Evolutionary conservation across 2,113 vertebrate genomes (phyloP), one percentile per base, ranked within the genome.

Genomic region (Suricata suricatta): DNA sequence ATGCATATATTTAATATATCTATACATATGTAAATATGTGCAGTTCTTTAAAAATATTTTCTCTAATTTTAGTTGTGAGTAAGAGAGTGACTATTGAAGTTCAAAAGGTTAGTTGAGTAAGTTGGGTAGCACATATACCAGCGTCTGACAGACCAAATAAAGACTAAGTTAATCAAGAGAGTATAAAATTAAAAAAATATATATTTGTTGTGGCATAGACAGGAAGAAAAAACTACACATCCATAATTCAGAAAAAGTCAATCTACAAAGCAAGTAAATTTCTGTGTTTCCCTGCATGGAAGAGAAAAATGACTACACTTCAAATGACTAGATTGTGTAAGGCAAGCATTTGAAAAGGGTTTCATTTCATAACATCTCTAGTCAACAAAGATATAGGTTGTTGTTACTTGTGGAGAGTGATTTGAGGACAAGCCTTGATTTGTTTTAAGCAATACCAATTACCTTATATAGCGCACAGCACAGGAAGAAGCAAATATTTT

Each of bases 231-330:
- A 52, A 21, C 35, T 57, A 77, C 2, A 64, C 3, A 35, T 33
- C 69, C 5, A 86, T 82, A 93, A 72, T 21, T 90, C 52, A 84
- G 77, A 90, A 50, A 11, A 96, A 80, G 57, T 94, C 44, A 38
- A 77, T 47, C 27, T 76, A 44, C 11, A 60, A 81, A 87, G 31
- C 50, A 77, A 71, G 17, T 33, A 80, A 38, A 63, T 64, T 57
- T 94, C 81, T 7, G 77, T 85, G 31, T 31, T 72, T 80, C 41
- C 33, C 71, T 84, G 19, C 64, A 88, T n/a, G 33, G 41, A 82
- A 88, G 71, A 91, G 25, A 90, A 71, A 87, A 88, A 63, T 41
- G 54, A 85, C n/a, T 27, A 7, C n/a, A 88, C 84, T 97, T 94
- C 84, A 88, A 82, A 66, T 41, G 52, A 69, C 44, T 72, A 38